Conservation (phyloP, 1,140 invertebrate genomes). For the Olivierus martensii region DNA sequence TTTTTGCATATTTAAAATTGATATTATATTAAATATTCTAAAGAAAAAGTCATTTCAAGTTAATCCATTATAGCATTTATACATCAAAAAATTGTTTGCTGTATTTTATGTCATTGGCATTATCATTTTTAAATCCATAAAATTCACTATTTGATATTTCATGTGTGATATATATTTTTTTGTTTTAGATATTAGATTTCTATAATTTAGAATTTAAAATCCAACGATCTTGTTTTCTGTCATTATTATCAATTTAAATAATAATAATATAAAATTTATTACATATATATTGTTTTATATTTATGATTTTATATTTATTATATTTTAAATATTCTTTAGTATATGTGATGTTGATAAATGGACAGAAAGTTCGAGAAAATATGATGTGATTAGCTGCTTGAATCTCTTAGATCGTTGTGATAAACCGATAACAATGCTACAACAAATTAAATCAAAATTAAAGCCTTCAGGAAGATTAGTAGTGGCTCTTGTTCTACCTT, state of each 20-base stretch:
- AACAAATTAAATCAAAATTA: slow-evolving; percentile 47
- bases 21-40: no score
- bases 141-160: no score
- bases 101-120: no score
- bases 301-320: not conserved
- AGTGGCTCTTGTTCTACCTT: slow-evolving; percentile 73
- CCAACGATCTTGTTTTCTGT: not conserved
- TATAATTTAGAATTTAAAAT: not conserved
- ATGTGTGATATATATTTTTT: no score
- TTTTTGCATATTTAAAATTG: no score
- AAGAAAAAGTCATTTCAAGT: no score
- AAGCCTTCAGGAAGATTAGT: slow-evolving; percentile 49
- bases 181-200: not conserved
- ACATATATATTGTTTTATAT: not conserved
- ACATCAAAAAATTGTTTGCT: no score
- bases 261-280: not conserved
- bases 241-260: not conserved
- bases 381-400: slow-evolving; percentile 68
- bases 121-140: no score
- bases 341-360: slow-evolving; percentile 61
- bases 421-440: slow-evolving; percentile 54
- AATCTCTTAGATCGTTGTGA: slow-evolving; percentile 84
- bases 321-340: slow-evolving; percentile 35
- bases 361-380: slow-evolving; percentile 39
- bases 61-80: no score